Conservation (phyloP, 2,797 vertebrate genomes). For the Coregonus sp. region DNA sequence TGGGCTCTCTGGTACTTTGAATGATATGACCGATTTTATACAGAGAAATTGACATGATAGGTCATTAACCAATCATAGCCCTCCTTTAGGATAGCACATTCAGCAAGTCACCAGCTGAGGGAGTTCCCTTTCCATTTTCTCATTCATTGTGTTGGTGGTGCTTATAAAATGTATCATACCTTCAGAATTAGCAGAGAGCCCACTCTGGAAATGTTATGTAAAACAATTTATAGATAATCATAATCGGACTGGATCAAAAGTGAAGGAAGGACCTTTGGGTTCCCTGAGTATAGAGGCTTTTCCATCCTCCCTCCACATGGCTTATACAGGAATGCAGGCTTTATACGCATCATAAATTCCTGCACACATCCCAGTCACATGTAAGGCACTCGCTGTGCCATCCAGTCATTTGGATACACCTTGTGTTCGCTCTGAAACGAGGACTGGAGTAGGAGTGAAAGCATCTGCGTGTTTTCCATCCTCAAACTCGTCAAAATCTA, state of each 20-base stretch:
- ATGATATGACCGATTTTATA: too few species aligned
- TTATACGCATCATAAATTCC: conserved; percentile 55
- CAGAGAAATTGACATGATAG: too few species aligned
- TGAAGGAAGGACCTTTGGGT: neutral
- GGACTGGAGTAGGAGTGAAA: neutral
- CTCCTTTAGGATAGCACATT: too few species aligned
- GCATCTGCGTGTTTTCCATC: neutral
- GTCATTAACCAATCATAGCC: too few species aligned
- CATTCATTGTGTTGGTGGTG: too few species aligned
- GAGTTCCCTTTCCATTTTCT: too few species aligned
- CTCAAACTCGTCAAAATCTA: neutral
- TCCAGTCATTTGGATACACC: conserved; percentile 43
- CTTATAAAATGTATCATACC: too few species aligned
- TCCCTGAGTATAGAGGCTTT: neutral
- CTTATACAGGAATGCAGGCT: conserved; percentile 28
- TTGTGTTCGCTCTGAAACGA: conserved; percentile 8
- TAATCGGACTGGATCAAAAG: conserved; percentile 1
- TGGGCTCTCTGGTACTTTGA: too few species aligned
- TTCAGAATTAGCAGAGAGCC: too few species aligned
- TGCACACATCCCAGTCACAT: conserved; percentile 32
- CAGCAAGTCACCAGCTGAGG: too few species aligned
- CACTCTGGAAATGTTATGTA: too few species aligned
- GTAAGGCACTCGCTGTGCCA: conserved; percentile 34
- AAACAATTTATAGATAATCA: conserved; percentile 3
- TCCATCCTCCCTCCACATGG: neutral